phyloP scores from a whole-genome alignment of 2,797 vertebrate genomes.

The Danionella dracula region DNA sequence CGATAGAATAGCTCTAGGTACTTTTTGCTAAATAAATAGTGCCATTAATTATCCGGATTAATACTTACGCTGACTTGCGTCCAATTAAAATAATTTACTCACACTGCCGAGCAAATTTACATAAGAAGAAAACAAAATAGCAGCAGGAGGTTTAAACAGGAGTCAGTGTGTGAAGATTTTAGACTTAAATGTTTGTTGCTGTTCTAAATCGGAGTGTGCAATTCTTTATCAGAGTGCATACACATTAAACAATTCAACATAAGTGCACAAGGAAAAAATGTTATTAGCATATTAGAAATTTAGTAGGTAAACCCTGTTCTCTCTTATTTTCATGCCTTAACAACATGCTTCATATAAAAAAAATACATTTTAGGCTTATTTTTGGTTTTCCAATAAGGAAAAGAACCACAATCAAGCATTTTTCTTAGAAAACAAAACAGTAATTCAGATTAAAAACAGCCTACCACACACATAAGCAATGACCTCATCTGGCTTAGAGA shows the following conservation, averaged over 20 bases:
- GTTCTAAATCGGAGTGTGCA: conserved; percentile 73
- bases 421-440: no score
- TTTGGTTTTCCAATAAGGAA: conserved; percentile 14
- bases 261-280: no score
- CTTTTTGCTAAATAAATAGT: conserved; percentile 58
- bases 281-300: no score
- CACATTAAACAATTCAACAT: no score
- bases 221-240: conserved; percentile 54
- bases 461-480: no score
- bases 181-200: conserved; percentile 55
- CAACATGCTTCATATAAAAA: no score
- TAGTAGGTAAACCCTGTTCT: no score
- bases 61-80: conserved; percentile 61
- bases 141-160: neutral
- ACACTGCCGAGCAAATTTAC: conserved; percentile 65
- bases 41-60: conserved; percentile 55
- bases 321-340: no score
- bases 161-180: conserved; percentile 42
- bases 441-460: neutral
- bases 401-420: no score
- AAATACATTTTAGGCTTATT: conserved; percentile 26
- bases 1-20: conserved; percentile 47
- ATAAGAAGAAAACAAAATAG: conserved; percentile 33
- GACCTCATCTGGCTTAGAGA: neutral
- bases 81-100: conserved; percentile 73